Conservation (phyloP, 2,797 vertebrate genomes). For the Discoglossus pictus region DNA sequence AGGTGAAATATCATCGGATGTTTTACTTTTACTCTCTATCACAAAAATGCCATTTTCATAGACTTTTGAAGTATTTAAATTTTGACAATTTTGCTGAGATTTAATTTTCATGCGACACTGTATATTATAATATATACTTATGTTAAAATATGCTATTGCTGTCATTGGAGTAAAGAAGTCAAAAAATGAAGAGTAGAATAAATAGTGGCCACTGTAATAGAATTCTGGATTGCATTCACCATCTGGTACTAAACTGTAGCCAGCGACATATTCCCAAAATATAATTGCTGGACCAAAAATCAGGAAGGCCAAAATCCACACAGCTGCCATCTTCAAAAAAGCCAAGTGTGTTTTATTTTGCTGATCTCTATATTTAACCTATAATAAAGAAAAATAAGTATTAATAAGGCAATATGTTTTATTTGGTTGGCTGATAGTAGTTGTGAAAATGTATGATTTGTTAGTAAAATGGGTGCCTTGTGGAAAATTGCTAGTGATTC, state of each 20-base stretch:
- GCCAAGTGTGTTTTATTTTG: slow-evolving; percentile 73
- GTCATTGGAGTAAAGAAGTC: slow-evolving; percentile 82
- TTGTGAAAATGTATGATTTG: too few species aligned
- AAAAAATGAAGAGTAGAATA: slow-evolving; percentile 76
- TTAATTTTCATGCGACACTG: slow-evolving; percentile 67
- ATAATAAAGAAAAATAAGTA: slow-evolving; percentile 26
- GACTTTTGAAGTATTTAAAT: not conserved
- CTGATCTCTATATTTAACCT: slow-evolving; percentile 79
- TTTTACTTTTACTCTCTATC: not conserved
- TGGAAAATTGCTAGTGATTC: too few species aligned
- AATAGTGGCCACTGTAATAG: slow-evolving; percentile 81
- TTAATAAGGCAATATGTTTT: too few species aligned
- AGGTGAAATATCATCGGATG: not conserved
- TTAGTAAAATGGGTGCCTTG: too few species aligned
- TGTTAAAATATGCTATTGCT: slow-evolving; percentile 80
- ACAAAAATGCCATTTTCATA: slow-evolving; percentile 13
- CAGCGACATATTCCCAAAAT: slow-evolving; percentile 74
- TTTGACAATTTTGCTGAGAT: not conserved
- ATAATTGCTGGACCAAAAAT: slow-evolving; percentile 79
- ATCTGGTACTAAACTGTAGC: slow-evolving; percentile 71
- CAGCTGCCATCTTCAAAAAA: slow-evolving; percentile 74
- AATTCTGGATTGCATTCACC: slow-evolving; percentile 81
- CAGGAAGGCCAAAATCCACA: slow-evolving; percentile 79
- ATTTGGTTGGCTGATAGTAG: too few species aligned
- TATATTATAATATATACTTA: slow-evolving; percentile 82